phyloP scores from a whole-genome alignment of 2,797 vertebrate genomes.

The Arrhamphus sclerolepis region DNA sequence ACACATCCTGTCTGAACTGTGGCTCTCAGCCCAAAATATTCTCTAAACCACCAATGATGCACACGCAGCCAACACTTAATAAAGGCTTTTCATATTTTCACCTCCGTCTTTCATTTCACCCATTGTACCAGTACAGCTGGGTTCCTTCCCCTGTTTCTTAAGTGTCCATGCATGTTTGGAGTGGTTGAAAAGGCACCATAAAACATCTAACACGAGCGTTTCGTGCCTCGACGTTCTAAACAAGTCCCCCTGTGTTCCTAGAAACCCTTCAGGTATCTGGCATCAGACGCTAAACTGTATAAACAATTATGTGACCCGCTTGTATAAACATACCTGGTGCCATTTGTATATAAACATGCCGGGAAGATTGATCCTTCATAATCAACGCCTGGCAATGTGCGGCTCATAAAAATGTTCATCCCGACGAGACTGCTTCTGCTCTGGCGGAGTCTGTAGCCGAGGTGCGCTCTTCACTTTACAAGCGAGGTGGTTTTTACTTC shows the following conservation, averaged over 20 bases:
- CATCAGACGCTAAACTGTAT: slow-evolving; percentile 50
- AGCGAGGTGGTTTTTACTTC: slow-evolving; percentile 9
- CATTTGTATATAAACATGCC: slow-evolving; percentile 49
- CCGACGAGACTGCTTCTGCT: slow-evolving; percentile 22
- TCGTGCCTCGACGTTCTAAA: slow-evolving; percentile 67
- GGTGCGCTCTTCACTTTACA: slow-evolving; percentile 34
- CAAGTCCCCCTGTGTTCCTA: slow-evolving; percentile 58
- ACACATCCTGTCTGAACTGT: slow-evolving; percentile 75
- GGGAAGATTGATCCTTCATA: slow-evolving; percentile 42
- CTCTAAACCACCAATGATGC: slow-evolving; percentile 79
- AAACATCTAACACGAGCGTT: slow-evolving; percentile 60
- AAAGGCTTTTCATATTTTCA: slow-evolving; percentile 71
- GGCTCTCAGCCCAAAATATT: slow-evolving; percentile 72
- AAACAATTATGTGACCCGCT: slow-evolving; percentile 65
- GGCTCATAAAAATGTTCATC: slow-evolving; percentile 44
- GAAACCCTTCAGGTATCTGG: slow-evolving; percentile 65
- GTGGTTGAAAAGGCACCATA: slow-evolving; percentile 65
- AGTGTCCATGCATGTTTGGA: slow-evolving; percentile 53
- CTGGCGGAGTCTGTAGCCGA: slow-evolving; percentile 21
- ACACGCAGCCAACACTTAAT: slow-evolving; percentile 75
- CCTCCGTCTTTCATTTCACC: slow-evolving; percentile 69
- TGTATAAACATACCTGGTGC: slow-evolving; percentile 59
- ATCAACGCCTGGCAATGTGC: slow-evolving; percentile 40
- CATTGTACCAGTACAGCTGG: slow-evolving; percentile 57
- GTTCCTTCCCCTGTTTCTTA: slow-evolving; percentile 53